Percentiles rank a stretch among this genome's conserved stretches.
These are phyloP conservation scores for Miltochrista miniata DNA, from an alignment of 2,888 invertebrate genomes.

Conservation along the genomic window DNA sequence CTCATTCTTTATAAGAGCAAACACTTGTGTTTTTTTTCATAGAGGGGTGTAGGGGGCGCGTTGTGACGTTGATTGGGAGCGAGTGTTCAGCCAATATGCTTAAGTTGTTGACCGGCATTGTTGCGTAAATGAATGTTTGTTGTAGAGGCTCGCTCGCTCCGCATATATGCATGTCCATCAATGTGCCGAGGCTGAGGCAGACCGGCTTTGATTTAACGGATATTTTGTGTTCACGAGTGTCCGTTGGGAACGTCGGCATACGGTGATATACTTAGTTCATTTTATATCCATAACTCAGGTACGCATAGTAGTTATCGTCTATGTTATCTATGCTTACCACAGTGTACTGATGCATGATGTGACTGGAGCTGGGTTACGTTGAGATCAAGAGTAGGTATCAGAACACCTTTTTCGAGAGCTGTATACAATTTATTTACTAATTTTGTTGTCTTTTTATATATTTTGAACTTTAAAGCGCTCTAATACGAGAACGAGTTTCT, in stretches of 20 bases:
- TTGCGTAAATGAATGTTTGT: conserved; percentile 73
- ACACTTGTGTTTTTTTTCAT: conserved; percentile 75
- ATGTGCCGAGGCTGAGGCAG: conserved; percentile 35
- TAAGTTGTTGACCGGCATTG: conserved; percentile 73
- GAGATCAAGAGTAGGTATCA: too few species aligned
- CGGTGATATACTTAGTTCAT: neutral
- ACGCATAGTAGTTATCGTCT: too few species aligned
- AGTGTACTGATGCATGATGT: too few species aligned
- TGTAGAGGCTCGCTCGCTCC: conserved; percentile 39
- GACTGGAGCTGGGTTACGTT: too few species aligned
- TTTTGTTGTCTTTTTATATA: too few species aligned
- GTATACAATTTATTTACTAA: too few species aligned
- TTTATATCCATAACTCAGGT: too few species aligned
- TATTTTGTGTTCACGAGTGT: conserved; percentile 15
- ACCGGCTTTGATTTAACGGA: conserved; percentile 18
- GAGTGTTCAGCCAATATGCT: conserved; percentile 81
- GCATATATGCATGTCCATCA: conserved; percentile 44
- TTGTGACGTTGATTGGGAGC: conserved; percentile 76
- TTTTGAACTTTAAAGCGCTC: too few species aligned
- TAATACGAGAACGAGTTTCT: too few species aligned
- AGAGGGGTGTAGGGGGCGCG: conserved; percentile 37
- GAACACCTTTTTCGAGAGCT: too few species aligned
- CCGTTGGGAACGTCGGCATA: conserved; percentile 14
- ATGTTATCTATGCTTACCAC: too few species aligned
- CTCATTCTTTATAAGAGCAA: conserved; percentile 80